Percentiles rank a stretch among this genome's conserved stretches.
Evolutionary conservation across 2,888 invertebrate species (phyloP).

Genomic region (Calameuta pallipes): DNA sequence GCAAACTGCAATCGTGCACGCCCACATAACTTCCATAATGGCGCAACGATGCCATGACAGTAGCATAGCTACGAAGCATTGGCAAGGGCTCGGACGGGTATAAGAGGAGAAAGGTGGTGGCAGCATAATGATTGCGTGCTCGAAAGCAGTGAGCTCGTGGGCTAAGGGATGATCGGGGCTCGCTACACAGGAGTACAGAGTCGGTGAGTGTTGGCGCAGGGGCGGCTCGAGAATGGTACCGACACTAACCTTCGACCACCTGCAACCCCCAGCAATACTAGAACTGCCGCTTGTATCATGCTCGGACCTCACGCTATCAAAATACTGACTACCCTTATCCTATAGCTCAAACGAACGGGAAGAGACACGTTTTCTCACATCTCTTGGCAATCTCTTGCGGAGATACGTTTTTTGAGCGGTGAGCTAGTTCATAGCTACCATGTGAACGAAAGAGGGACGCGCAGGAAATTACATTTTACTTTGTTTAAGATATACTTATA

Average conservation of each 20-base stretch:
- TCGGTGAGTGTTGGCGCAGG: slow-evolving; percentile 43
- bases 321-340: no score
- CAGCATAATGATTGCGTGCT: slow-evolving; percentile 62
- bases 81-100: slow-evolving; percentile 1
- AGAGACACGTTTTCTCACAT: no score
- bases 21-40: slow-evolving; percentile 63
- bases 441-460: no score
- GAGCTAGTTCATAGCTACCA: no score
- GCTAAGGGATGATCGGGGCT: slow-evolving; percentile 17
- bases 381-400: no score
- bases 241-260: slow-evolving; percentile 27
- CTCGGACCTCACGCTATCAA: slow-evolving; percentile 30
- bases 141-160: slow-evolving; percentile 49
- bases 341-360: no score
- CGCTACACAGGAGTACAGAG: slow-evolving; percentile 10
- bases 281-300: slow-evolving; percentile 25
- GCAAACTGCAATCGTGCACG: slow-evolving; percentile 61
- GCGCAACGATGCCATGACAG: slow-evolving; percentile 55
- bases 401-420: no score
- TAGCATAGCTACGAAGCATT: slow-evolving; percentile 5
- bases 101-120: slow-evolving; percentile 5
- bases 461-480: no score
- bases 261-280: slow-evolving; percentile 24
- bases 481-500: no score
- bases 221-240: slow-evolving; percentile 52